A percentile compares a stretch with the other conserved stretches of the same genome.
Conservation (phyloP, 2,797 vertebrate species). For the Margarornis squamiger region DNA sequence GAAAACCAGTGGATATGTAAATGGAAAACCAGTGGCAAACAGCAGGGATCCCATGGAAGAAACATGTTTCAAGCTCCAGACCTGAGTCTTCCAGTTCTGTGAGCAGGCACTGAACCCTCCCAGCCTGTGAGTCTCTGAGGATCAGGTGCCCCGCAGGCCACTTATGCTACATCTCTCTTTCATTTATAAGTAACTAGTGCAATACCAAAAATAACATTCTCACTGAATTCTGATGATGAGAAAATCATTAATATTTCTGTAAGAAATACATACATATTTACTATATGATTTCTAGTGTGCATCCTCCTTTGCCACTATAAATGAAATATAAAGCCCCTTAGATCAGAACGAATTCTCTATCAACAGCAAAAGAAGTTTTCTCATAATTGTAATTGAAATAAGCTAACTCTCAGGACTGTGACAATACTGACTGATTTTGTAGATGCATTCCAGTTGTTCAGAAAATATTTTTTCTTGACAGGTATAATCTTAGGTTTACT, state of each 20-base stretch:
- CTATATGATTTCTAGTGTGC: not conserved
- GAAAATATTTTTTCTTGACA: not conserved
- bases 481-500: not conserved
- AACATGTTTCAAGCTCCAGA: not conserved
- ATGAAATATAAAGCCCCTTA: not conserved
- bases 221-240: not conserved
- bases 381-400: not conserved
- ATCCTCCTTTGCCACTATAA: not conserved
- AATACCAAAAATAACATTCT: not conserved
- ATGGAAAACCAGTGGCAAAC: not conserved
- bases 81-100: not conserved
- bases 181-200: not conserved
- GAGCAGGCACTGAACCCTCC: not conserved
- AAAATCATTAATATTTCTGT: not conserved
- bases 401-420: not conserved
- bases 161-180: not conserved
- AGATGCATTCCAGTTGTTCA: not conserved
- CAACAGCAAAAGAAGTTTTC: not conserved
- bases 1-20: not conserved
- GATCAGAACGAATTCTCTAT: not conserved
- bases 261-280: not conserved
- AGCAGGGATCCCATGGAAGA: not conserved
- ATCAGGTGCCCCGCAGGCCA: not conserved
- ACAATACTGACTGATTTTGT: not conserved
- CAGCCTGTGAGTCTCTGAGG: not conserved